A percentile compares a stretch with the other conserved stretches of the same genome.
phyloP scores from a whole-genome alignment of 2,797 vertebrate species.

The Ctenochaetus hawaiiensis region DNA sequence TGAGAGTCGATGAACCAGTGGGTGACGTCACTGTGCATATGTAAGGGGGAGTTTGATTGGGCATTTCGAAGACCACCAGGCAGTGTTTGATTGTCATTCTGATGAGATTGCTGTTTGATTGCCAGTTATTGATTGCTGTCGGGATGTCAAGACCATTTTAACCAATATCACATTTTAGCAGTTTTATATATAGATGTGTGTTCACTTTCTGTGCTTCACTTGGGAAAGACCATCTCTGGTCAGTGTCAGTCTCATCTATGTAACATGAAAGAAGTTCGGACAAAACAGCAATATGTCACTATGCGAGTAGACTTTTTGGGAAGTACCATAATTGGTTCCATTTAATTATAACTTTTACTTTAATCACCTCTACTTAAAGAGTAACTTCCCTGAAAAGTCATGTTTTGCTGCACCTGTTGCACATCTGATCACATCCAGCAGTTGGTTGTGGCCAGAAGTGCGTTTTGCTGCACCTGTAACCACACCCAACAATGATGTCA shows the following conservation, averaged over 20 bases:
- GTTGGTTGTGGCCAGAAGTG: background rate
- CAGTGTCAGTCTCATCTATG: background rate
- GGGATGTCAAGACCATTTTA: too few species aligned
- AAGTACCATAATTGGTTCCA: background rate
- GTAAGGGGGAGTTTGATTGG: too few species aligned
- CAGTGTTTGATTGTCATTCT: too few species aligned
- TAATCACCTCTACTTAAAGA: background rate
- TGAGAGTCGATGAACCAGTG: too few species aligned
- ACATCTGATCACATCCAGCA: background rate
- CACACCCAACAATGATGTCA: background rate
- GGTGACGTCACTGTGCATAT: too few species aligned
- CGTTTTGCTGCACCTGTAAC: background rate
- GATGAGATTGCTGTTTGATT: too few species aligned
- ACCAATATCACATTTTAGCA: too few species aligned
- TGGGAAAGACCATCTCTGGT: background rate
- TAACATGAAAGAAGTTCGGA: background rate
- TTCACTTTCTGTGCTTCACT: too few species aligned
- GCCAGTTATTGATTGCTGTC: too few species aligned
- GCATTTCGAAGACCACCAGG: too few species aligned
- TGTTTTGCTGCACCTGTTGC: background rate
- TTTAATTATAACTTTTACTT: background rate
- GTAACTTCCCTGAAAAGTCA: background rate
- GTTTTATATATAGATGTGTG: too few species aligned
- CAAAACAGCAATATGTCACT: background rate
- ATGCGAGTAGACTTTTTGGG: too few species aligned